Base-by-base conservation (phyloP, 2,888 invertebrate species). In the Phasia obesa region DNA sequence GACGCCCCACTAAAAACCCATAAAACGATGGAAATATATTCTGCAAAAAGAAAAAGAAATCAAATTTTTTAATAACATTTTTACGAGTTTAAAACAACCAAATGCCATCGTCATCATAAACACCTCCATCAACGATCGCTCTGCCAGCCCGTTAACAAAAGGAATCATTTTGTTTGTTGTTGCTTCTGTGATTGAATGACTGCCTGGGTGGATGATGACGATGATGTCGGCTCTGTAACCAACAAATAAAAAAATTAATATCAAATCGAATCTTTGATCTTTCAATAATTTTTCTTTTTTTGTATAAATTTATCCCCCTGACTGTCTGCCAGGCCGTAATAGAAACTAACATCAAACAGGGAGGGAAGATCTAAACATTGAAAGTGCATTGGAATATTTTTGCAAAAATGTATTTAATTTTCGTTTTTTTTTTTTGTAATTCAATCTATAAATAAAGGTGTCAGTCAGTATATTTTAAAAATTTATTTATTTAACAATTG, bases 381-480 rank as follows among this genome's bases (percentile, higher is more conserved):
- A 42, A 60, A 73, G n/a, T 35, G 35, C 19, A 49, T n/a, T 15
- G 3, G 27, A 27, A 27, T 6, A 23, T n/a, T 49, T 35, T 60
- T 73, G 64, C 23, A 65, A 47, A 44, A 62, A 13, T 53, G 9
- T 7, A 38, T 15, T 6, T 7, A 1, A 4, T 38, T 31, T 15
- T 38, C 23, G 21, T 13, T 3, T 31, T 57, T 17, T 19, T 19
- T 47, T 17, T 47, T 47, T 5, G 0, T 2, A 78, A 64, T 59
- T 74, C 49, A 15, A 49, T 75, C 75, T 83, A 79, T 79, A 75
- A 83, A 83, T 82, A 83, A 83, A 83, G 74, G 79, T 83, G 83
- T 83, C 83, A 78, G 82, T 82, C 82, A 79, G 83, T 67, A 75
- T 75, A 31, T 75, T 82, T 67, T 53, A 25, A 71, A 71, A 79